These are phyloP conservation scores for Watsonalla binaria DNA, from an alignment of 2,888 invertebrate species.

Conservation along the genomic window DNA sequence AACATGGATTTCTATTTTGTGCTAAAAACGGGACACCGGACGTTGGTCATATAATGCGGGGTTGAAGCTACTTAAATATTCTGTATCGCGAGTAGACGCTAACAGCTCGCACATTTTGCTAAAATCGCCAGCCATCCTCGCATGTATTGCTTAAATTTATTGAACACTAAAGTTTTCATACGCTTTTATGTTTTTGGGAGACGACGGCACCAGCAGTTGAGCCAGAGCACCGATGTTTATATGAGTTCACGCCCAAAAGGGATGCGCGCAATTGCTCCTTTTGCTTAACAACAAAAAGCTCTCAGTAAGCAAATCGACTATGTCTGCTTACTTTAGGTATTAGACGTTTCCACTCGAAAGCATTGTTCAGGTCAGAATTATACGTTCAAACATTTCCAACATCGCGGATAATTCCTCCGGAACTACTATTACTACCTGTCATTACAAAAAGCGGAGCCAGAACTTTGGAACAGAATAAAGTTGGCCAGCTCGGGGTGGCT, in stretches of 20 bases:
- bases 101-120: slow-evolving; percentile 26
- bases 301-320: slow-evolving; percentile 25
- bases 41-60: background rate
- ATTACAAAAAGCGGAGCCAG: slow-evolving; percentile 27
- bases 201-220: slow-evolving; percentile 53
- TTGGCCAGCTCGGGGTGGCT: slow-evolving; percentile 30
- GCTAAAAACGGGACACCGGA: background rate
- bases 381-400: slow-evolving; percentile 12
- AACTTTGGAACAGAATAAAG: slow-evolving; percentile 39
- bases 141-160: slow-evolving; percentile 63
- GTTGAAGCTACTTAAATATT: slow-evolving; percentile 8
- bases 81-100: slow-evolving; percentile 19
- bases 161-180: slow-evolving; percentile 67
- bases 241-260: slow-evolving; percentile 43
- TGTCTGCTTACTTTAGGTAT: slow-evolving; percentile 8
- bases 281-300: slow-evolving; percentile 39
- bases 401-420: slow-evolving; percentile 14
- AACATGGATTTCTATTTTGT: too few relatives aligned
- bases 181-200: slow-evolving; percentile 62
- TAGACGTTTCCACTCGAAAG: slow-evolving; percentile 3
- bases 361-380: slow-evolving; percentile 5
- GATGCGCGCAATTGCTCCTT: slow-evolving; percentile 45
- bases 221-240: slow-evolving; percentile 45
- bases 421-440: slow-evolving; percentile 16
- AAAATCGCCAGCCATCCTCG: slow-evolving; percentile 37